A percentile compares a stretch with the other conserved stretches of the same genome.
Conservation (phyloP, 2,888 invertebrate species). For the Punctoribates punctum region DNA sequence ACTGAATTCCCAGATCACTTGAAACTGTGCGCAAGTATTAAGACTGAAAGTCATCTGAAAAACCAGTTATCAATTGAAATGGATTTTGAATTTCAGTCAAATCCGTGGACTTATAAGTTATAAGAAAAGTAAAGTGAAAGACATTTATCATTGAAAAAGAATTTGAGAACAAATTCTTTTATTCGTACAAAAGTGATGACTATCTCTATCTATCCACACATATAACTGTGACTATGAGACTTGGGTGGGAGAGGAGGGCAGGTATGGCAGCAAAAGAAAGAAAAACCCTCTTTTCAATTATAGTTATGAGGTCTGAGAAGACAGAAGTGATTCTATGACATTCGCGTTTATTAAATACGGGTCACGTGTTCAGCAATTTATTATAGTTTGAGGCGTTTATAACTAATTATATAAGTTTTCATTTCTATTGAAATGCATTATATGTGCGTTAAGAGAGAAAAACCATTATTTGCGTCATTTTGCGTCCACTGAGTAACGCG, state of each 20-base stretch:
- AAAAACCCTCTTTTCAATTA: slow-evolving; percentile 24
- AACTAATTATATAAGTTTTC: slow-evolving; percentile 35
- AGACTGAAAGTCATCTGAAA: not conserved
- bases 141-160: slow-evolving; percentile 32
- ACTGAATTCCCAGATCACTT: not conserved
- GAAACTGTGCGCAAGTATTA: not conserved
- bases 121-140: not conserved
- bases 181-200: not conserved
- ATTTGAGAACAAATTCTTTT: not conserved
- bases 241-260: slow-evolving; percentile 27
- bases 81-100: not conserved
- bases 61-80: slow-evolving; percentile 15
- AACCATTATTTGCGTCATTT: slow-evolving; percentile 3
- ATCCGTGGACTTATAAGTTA: not conserved
- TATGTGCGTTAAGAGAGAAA: not conserved
- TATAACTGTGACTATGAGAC: slow-evolving; percentile 5
- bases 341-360: not conserved
- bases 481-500: not conserved
- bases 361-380: not conserved
- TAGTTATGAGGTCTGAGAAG: not conserved
- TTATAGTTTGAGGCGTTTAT: slow-evolving; percentile 11
- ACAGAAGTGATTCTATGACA: slow-evolving; percentile 14
- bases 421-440: not conserved
- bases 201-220: not conserved
- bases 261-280: not conserved